Conservation (phyloP, 2,797 vertebrate genomes). For the Sandelia bainsii region DNA sequence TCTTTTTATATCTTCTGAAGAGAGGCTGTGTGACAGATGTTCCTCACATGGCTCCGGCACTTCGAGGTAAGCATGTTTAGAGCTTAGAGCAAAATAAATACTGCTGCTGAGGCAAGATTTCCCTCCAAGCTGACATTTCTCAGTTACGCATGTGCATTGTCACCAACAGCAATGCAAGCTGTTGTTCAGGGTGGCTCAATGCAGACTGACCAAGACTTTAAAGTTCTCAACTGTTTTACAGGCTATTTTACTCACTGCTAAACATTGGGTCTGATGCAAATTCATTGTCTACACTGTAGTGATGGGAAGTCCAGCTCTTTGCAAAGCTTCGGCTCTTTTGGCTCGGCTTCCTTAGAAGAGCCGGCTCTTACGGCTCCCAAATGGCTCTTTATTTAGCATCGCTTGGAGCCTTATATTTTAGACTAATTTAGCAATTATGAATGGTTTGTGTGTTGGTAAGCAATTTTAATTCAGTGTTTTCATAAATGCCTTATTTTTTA, state of each 20-base stretch:
- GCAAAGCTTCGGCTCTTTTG: no score
- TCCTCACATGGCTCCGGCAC: constrained; percentile 9
- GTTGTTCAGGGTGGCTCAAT: background rate
- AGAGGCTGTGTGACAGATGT: background rate
- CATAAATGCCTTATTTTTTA: no score
- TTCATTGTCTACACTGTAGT: no score
- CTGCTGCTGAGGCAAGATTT: constrained; percentile 18
- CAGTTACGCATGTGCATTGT: background rate
- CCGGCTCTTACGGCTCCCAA: no score
- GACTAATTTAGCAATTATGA: no score
- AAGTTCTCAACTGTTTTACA: background rate
- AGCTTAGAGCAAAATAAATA: constrained; percentile 16
- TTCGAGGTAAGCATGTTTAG: constrained; percentile 12
- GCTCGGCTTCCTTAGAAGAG: no score
- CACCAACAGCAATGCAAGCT: background rate
- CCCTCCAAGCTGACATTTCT: background rate
- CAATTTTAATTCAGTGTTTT: no score
- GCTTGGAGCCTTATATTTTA: no score
- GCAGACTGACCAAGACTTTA: background rate
- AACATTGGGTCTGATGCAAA: background rate
- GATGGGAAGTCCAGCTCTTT: no score
- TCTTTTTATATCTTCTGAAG: background rate
- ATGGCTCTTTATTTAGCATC: no score
- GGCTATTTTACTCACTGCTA: background rate
- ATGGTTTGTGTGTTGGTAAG: no score